Evolutionary conservation across 2,113 vertebrate genomes (phyloP), one percentile per base, ranked within the genome.

Genomic region (Oxygymnocypris stewartii): DNA sequence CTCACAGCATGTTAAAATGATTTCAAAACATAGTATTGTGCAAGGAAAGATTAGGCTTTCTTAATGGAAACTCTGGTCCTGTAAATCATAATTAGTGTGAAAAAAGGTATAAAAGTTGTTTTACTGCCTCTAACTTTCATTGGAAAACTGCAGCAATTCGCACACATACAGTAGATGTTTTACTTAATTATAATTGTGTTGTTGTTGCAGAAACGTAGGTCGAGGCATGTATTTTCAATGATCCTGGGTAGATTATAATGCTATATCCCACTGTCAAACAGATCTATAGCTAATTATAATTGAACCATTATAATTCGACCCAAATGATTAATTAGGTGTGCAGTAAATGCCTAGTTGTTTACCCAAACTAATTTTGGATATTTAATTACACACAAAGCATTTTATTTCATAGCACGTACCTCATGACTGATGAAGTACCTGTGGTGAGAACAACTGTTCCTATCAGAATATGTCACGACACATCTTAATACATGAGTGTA

Each of bases 371-470:
- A 40, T 20, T 71, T 69, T 37, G 18, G 67, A 69, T 37, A 71
- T 40, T 73, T 42, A 4, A 44, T n/a, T 44, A 75, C 40, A 6
- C 23, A 13, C 7, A 20, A 3, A 37, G 31, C 67, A 71, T 71
- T 71, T 71, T 0, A 42, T 42, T 74, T 74, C 10, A 49, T n/a
- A 25, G 12, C 40, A 76, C 47, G 73, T 14, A 28, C 73, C 42
- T 73, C 84, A 86, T 73, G 51, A 14, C 61, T 81, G 67, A 85
- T 76, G 77, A 59, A 75, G 51, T 49, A 65, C 57, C 69, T 37
- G 25, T 73, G 28, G 78, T 51, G 83, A 69, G 73, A 54, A 13
- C 82, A 75, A 78, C 71, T 6, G 47, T 61, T 84, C 71, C 73
- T 87, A 81, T 83, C 71, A 47, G 10, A 28, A 18, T 42, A 78